phyloP scores from a whole-genome alignment of 1,140 invertebrate species.

The Papilio helenus region DNA sequence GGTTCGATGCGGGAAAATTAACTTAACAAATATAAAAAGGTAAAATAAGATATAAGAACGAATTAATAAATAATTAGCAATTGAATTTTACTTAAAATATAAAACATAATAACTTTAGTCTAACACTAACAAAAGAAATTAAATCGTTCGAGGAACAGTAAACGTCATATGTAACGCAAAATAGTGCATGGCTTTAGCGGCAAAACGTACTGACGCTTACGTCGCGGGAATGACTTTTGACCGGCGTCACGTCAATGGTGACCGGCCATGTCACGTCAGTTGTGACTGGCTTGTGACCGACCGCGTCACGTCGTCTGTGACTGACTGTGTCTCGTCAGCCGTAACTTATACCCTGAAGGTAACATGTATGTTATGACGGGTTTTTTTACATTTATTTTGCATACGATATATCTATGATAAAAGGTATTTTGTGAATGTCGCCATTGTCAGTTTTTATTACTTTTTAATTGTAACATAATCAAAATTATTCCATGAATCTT shows the following conservation, averaged over 20 bases:
- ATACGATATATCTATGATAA: no score
- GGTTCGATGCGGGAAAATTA: background rate
- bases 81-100: no score
- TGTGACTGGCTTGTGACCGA: background rate
- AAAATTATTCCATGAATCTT: no score
- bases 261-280: background rate
- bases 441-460: no score
- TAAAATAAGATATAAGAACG: no score
- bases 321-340: background rate
- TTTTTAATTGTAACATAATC: no score
- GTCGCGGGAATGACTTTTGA: background rate
- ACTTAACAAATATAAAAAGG: no score
- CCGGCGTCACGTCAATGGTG: background rate
- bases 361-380: background rate
- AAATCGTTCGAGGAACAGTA: background rate
- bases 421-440: no score
- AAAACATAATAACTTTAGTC: no score
- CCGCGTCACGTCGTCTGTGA: slow-evolving; percentile 1
- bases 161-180: background rate
- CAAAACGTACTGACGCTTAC: background rate
- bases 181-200: background rate
- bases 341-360: background rate
- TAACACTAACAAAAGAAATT: no score
- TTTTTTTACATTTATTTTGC: no score
- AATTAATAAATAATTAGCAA: no score